Percentiles rank a stretch among this genome's conserved stretches.
These are phyloP conservation scores for Eulithis testata DNA, from an alignment of 2,888 invertebrate species.

Conservation along the genomic window DNA sequence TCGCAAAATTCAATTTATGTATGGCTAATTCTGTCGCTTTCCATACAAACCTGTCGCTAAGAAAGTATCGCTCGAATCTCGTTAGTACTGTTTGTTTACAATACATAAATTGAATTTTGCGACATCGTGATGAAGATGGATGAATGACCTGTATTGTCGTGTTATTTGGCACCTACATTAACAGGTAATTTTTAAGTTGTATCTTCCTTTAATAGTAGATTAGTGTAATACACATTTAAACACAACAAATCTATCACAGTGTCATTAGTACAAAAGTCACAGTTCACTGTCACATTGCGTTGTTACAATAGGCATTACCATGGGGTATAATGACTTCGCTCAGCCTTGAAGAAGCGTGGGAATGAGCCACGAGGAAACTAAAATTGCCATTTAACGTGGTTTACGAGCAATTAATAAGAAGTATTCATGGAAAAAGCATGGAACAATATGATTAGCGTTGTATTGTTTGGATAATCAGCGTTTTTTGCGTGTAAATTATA, in stretches of 20 bases:
- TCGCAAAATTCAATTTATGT: too few relatives aligned
- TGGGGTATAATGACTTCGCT: constrained; percentile 20
- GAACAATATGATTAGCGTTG: constrained; percentile 28
- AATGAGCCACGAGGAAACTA: constrained; percentile 37
- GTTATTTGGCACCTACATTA: too few relatives aligned
- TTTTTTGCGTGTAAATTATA: constrained; percentile 20
- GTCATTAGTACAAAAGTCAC: constrained; percentile 24
- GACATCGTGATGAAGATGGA: too few relatives aligned
- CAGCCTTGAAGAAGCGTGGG: constrained; percentile 45
- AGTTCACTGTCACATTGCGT: constrained; percentile 21
- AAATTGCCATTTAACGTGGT: constrained; percentile 30
- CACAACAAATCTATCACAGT: neutral
- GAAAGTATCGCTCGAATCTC: too few relatives aligned
- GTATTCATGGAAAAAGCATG: constrained; percentile 28
- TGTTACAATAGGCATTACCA: constrained; percentile 29
- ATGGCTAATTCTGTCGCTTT: too few relatives aligned
- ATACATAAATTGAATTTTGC: too few relatives aligned
- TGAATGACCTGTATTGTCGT: too few relatives aligned
- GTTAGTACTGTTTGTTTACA: too few relatives aligned
- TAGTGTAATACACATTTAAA: too few relatives aligned
- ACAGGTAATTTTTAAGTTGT: too few relatives aligned
- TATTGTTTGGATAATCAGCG: constrained; percentile 20
- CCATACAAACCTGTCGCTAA: too few relatives aligned
- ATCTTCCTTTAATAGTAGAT: too few relatives aligned
- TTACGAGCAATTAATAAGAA: constrained; percentile 37